phyloP scores from a whole-genome alignment of 2,113 vertebrate species.

The Melozone crissalis region DNA sequence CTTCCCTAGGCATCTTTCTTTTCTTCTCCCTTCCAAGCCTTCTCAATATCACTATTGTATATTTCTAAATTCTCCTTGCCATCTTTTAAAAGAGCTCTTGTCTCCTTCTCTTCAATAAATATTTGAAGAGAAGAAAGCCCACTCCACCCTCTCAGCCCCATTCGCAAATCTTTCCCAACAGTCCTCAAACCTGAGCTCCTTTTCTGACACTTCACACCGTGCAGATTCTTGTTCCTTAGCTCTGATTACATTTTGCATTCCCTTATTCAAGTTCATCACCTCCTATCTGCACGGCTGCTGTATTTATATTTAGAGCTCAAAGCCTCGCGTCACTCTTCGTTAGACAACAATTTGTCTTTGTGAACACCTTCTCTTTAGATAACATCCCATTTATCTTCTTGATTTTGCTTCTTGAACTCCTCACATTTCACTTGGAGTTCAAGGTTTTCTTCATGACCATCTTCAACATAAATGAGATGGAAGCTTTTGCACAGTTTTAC shows the following conservation, averaged over 20 bases:
- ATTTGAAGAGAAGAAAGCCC: constrained; percentile 9
- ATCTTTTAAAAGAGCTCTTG: neutral
- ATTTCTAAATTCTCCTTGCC: neutral
- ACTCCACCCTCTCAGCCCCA: neutral
- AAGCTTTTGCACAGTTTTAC: neutral
- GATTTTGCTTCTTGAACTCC: constrained; percentile 14
- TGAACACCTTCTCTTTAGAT: neutral
- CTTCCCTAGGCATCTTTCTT: neutral
- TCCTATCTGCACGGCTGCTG: neutral
- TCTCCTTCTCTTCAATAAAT: neutral
- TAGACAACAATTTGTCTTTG: constrained; percentile 41
- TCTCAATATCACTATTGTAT: neutral
- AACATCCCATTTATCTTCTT: constrained; percentile 13
- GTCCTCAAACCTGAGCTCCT: neutral
- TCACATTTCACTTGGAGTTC: neutral
- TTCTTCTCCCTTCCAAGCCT: neutral
- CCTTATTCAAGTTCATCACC: constrained; percentile 26
- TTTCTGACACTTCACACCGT: neutral
- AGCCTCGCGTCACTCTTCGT: constrained; percentile 17
- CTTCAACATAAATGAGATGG: neutral
- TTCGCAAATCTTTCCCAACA: neutral
- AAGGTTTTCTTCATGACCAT: neutral
- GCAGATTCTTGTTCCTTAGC: neutral
- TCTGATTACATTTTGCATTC: constrained; percentile 16
- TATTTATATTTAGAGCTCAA: constrained; percentile 47